These are phyloP conservation scores for Antechinus stuartii DNA, from an alignment of 2,113 vertebrate species.

Conservation along the genomic window DNA sequence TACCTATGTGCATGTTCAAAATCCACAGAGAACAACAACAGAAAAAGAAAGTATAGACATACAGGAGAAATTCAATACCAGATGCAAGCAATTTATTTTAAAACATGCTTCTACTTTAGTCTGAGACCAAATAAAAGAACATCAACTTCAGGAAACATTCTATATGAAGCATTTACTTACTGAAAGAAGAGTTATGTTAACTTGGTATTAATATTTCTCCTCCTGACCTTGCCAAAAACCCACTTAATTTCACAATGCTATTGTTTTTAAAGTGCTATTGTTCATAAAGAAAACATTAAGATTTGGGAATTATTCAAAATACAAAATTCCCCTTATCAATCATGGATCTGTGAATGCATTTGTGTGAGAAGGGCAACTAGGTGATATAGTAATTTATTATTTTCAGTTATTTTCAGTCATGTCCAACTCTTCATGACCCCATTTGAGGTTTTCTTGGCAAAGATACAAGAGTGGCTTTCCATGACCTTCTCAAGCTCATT, in stretches of 20 bases:
- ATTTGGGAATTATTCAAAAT: neutral
- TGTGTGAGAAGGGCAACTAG: neutral
- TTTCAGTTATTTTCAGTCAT: neutral
- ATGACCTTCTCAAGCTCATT: too few species aligned
- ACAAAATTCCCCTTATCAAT: neutral
- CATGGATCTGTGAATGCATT: neutral
- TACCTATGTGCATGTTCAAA: neutral
- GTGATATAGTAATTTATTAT: too few species aligned
- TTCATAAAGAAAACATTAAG: constrained; percentile 6
- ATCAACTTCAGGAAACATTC: neutral
- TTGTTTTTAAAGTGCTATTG: neutral
- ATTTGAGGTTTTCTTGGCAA: neutral
- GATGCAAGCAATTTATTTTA: neutral
- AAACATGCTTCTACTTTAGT: neutral
- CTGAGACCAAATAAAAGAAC: neutral
- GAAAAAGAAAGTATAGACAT: neutral
- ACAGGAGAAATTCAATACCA: neutral
- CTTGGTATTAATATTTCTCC: neutral
- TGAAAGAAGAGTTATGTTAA: neutral
- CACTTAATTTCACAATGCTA: neutral
- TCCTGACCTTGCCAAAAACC: neutral
- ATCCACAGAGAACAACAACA: neutral
- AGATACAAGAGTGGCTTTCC: too few species aligned
- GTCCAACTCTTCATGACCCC: too few species aligned
- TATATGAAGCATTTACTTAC: neutral